A percentile compares a stretch with the other conserved stretches of the same genome.
Evolutionary conservation across 2,888 invertebrate species (phyloP).

Genomic region (Abrostola triplasia): DNA sequence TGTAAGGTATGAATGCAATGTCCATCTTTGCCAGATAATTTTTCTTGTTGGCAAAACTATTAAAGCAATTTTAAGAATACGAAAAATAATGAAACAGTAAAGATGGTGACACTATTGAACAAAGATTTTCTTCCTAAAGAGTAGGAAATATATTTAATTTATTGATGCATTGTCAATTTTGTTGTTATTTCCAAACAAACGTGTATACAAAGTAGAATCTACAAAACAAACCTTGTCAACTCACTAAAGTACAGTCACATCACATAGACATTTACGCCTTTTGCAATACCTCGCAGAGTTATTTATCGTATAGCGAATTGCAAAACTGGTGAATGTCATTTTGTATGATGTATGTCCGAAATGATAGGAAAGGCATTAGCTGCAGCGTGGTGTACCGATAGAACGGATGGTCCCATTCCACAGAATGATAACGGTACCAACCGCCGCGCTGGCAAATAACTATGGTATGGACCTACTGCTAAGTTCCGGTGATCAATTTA

Average conservation of each 20-base stretch:
- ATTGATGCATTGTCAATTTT: no score
- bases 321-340: constrained; percentile 52
- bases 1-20: background rate
- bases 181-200: constrained; percentile 9
- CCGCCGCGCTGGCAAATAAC: constrained; percentile 69
- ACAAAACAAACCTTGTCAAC: constrained; percentile 37
- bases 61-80: no score
- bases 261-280: constrained; percentile 26
- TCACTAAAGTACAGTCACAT: constrained; percentile 21
- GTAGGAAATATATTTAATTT: no score
- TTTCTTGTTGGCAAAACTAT: background rate
- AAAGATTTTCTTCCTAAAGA: no score
- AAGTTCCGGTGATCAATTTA: constrained; percentile 52
- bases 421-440: constrained; percentile 74
- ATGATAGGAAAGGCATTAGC: constrained; percentile 59
- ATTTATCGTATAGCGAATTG: constrained; percentile 54
- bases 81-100: no score
- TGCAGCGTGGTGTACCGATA: constrained; percentile 71
- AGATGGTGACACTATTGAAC: no score
- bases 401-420: constrained; percentile 84
- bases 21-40: background rate
- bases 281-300: constrained; percentile 37
- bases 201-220: background rate
- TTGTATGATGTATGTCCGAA: constrained; percentile 61
- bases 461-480: constrained; percentile 54